Conservation (phyloP, 2,888 invertebrate genomes). For the Andrena praecox region DNA sequence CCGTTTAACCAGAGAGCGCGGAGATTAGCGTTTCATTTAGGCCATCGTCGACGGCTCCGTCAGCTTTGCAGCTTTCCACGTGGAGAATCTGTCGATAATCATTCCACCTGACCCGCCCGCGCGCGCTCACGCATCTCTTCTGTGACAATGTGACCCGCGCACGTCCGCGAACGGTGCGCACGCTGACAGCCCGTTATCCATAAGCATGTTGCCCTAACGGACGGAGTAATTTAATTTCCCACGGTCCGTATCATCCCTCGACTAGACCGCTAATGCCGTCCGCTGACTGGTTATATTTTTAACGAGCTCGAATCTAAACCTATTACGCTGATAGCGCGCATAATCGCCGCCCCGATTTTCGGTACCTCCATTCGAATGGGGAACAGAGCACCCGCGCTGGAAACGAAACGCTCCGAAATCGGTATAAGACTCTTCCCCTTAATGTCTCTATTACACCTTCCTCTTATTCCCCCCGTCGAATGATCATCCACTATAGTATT, state of each 20-base stretch:
- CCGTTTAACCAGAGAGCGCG: background rate
- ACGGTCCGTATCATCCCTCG: constrained; percentile 52
- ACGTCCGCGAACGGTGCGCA: constrained; percentile 46
- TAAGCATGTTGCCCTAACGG: constrained; percentile 61
- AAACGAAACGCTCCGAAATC: too few relatives aligned
- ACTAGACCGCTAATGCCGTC: constrained; percentile 52
- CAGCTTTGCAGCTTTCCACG: constrained; percentile 34
- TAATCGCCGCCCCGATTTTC: constrained; percentile 43
- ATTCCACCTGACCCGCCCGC: constrained; percentile 40
- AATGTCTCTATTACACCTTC: too few relatives aligned
- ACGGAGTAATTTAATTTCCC: constrained; percentile 64
- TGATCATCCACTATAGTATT: too few relatives aligned
- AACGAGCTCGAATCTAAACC: constrained; percentile 53
- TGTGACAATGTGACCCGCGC: constrained; percentile 49
- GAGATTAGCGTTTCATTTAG: constrained; percentile 40
- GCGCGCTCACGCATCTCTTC: constrained; percentile 45
- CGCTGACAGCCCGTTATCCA: constrained; percentile 66
- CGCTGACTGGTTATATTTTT: constrained; percentile 60
- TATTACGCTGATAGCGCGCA: constrained; percentile 44
- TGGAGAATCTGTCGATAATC: constrained; percentile 56
- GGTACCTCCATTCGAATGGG: background rate
- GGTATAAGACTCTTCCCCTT: too few relatives aligned
- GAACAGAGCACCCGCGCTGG: constrained; percentile 3
- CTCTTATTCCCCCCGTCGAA: too few relatives aligned
- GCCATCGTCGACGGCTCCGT: constrained; percentile 20